Evolutionary conservation across 1,140 invertebrate genomes (phyloP), one percentile per base, ranked within the genome.

Genomic region (Tribolium madens): DNA sequence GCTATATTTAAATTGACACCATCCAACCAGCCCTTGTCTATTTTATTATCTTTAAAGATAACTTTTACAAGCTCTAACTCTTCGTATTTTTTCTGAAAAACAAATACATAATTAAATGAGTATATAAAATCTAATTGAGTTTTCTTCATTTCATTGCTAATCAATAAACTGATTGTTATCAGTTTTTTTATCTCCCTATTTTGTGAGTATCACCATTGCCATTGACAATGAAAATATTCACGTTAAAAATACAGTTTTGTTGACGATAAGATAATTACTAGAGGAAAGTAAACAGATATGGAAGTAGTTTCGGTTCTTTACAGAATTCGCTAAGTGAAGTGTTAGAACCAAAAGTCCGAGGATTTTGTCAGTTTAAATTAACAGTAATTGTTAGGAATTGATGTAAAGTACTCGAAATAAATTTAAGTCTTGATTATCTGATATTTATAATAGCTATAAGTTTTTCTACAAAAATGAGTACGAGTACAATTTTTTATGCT

Each of bases 11-110:
- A 12, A 5, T 17, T 36, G 5, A 75, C 9, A 15, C 42, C 17
- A 14, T 68, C 60, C 10, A 75, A 68, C 73, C 73, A 75, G 12
- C 18, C 42, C 14, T 68, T 26, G 0, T 46, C 31, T 12, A 75
- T 75, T 68, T 26, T 52, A 9, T 42, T 52, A 15, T 72, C 12
- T 52, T 48, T n/a, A 3, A 13, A 13, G n/a, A 7, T 0, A 26
- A 72, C 6, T 31, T 47, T 17, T 21, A 4, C n/a, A 5, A 47
- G 18, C 17, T 31, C 1, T 33, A 69, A 42, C 6, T 64, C 13
- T 6, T 69, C 10, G 36, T 36, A 69, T 4, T 33, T 13, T 26
- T 33, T 7, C 9, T 17, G 17, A 50, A 50, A 50, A 57, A 57
- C 14, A 57, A 57, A 57, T 9, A n/a, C n/a, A n/a, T n/a, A n/a